A percentile compares a stretch with the other conserved stretches of the same genome.
These are phyloP conservation scores for Odontocolon sp. DNA, from an alignment of 2,888 invertebrate species.

Conservation along the genomic window DNA sequence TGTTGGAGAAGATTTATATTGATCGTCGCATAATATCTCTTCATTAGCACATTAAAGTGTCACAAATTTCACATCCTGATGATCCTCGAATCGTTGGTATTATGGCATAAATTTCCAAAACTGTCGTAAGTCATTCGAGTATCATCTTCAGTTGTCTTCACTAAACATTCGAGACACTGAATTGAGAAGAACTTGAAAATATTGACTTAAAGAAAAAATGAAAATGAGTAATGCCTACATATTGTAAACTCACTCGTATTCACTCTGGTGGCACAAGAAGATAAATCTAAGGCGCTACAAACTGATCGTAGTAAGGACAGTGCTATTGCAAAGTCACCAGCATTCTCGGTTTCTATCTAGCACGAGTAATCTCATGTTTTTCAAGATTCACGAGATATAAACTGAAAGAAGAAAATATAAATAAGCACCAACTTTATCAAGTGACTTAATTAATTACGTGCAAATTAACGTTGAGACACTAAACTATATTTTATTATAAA, in stretches of 20 bases:
- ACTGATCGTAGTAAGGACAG: background rate
- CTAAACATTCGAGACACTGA: background rate
- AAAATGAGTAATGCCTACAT: conserved; percentile 21
- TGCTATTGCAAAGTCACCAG: background rate
- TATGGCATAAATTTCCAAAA: background rate
- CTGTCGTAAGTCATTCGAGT: background rate
- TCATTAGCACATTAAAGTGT: conserved; percentile 61
- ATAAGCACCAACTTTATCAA: background rate
- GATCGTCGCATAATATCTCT: conserved; percentile 47
- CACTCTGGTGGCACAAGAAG: background rate
- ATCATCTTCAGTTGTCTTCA: background rate
- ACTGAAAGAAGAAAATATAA: background rate
- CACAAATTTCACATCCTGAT: conserved; percentile 21
- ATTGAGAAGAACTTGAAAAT: background rate
- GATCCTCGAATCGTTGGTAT: background rate
- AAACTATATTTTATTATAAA: background rate
- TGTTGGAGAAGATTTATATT: too few species aligned
- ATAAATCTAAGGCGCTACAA: background rate
- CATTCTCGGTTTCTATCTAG: background rate
- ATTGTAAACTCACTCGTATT: too few species aligned
- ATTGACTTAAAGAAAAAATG: conserved; percentile 37
- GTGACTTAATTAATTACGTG: too few species aligned
- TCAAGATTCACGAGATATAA: background rate
- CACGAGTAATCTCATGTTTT: conserved; percentile 2
- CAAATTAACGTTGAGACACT: too few species aligned